A percentile compares a stretch with the other conserved stretches of the same genome.
These are phyloP conservation scores for Psettodes erumei DNA, from an alignment of 2,113 vertebrate genomes.

Conservation along the genomic window DNA sequence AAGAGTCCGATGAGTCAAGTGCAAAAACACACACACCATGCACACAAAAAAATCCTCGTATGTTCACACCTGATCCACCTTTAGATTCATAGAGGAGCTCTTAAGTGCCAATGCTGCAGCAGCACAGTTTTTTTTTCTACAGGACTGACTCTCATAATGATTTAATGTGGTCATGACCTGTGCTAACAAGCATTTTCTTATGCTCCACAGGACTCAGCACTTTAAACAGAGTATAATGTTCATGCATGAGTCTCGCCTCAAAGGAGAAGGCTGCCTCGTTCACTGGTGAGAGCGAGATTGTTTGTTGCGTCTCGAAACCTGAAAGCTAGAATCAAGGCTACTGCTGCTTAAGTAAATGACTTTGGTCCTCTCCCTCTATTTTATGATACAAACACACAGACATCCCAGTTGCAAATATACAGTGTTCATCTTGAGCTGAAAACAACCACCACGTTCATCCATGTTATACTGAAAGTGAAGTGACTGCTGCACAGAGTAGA, in stretches of 20 bases:
- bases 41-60: not conserved
- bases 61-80: not conserved
- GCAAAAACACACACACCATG: not conserved
- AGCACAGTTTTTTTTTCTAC: not conserved
- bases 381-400: not conserved
- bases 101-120: not conserved
- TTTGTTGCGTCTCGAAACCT: slow-evolving; percentile 8
- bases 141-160: not conserved
- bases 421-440: slow-evolving; percentile 4
- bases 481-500: slow-evolving; percentile 58
- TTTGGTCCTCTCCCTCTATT: not conserved
- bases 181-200: not conserved
- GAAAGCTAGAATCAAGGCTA: not conserved
- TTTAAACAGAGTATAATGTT: slow-evolving; percentile 95
- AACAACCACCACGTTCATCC: slow-evolving; percentile 10
- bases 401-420: not conserved
- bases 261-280: slow-evolving; percentile 92
- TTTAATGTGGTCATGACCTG: slow-evolving; percentile 7
- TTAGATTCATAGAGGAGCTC: not conserved
- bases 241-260: slow-evolving; percentile 93
- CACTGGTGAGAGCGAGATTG: slow-evolving; percentile 87
- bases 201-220: slow-evolving; percentile 86
- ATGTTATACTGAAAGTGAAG: slow-evolving; percentile 27
- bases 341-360: not conserved
- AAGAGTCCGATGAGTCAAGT: slow-evolving; percentile 28